Percentiles rank a stretch among this genome's conserved stretches.
Evolutionary conservation across 2,888 invertebrate genomes (phyloP).

Genomic region (Chydorus sphaericus): DNA sequence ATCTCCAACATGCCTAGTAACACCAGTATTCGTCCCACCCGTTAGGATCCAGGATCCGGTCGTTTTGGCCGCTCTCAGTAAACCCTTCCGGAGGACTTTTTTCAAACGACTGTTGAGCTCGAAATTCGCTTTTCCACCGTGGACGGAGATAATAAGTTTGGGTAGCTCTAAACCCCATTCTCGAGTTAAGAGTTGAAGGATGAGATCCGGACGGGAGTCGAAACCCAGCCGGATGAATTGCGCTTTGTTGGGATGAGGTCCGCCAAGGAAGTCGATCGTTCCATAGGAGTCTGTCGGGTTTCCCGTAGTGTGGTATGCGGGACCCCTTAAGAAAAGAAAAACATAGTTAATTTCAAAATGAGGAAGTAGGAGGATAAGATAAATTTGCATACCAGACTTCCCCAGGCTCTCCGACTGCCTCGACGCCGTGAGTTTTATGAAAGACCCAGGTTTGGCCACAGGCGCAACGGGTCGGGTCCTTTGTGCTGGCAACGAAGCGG

Average conservation of each 20-base stretch:
- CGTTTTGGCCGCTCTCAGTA: conserved; percentile 91
- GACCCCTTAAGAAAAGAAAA: too few relatives aligned
- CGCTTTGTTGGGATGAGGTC: conserved; percentile 90
- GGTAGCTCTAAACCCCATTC: conserved; percentile 94
- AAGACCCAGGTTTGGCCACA: conserved; percentile 61
- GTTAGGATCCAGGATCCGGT: conserved; percentile 98
- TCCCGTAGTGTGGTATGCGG: conserved; percentile 63
- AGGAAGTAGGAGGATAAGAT: too few relatives aligned
- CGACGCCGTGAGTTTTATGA: conserved; percentile 40
- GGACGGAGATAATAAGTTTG: conserved; percentile 91
- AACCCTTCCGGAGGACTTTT: conserved; percentile 82
- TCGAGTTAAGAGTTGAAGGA: conserved; percentile 78
- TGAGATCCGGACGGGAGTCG: conserved; percentile 85
- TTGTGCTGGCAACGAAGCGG: conserved; percentile 73
- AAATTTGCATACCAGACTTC: too few relatives aligned
- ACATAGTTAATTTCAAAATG: too few relatives aligned
- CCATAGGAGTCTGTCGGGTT: conserved; percentile 92
- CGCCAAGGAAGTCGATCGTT: conserved; percentile 94
- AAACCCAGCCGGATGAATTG: conserved; percentile 85
- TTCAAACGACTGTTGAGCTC: conserved; percentile 90
- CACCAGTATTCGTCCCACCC: conserved; percentile 83
- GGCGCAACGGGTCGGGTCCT: conserved; percentile 57
- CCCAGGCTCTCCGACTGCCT: conserved; percentile 41
- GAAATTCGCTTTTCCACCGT: conserved; percentile 95
- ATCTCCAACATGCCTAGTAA: conserved; percentile 93